These are phyloP conservation scores for Nannoperca obscura DNA, from an alignment of 2,797 vertebrate genomes.

Conservation along the genomic window DNA sequence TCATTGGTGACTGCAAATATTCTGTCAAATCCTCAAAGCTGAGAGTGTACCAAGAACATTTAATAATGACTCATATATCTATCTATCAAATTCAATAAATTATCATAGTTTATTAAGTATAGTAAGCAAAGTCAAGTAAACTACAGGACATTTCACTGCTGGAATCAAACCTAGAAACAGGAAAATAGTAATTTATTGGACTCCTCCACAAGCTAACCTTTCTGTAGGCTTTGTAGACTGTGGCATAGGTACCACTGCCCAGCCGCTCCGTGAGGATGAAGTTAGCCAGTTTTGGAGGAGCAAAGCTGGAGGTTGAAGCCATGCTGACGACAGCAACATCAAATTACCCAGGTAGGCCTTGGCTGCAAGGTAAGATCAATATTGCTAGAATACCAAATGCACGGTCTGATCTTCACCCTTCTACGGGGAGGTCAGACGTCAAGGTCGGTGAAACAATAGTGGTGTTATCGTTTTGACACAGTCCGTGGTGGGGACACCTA, in stretches of 20 bases:
- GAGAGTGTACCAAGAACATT: neutral
- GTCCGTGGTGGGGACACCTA: neutral
- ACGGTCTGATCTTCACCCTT: neutral
- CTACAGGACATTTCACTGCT: neutral
- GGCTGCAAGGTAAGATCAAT: constrained; percentile 29
- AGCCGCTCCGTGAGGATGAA: constrained; percentile 95
- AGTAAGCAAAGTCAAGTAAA: neutral
- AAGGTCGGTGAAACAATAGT: neutral
- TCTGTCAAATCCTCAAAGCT: neutral
- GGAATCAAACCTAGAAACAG: neutral
- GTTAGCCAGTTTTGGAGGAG: constrained; percentile 90
- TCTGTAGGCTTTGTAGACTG: constrained; percentile 95
- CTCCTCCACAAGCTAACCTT: constrained; percentile 60
- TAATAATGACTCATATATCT: neutral
- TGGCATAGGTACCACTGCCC: constrained; percentile 94
- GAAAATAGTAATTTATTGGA: too few species aligned
- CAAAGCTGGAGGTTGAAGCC: constrained; percentile 87
- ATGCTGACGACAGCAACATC: constrained; percentile 75
- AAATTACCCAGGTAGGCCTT: constrained; percentile 20
- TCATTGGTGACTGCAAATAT: neutral
- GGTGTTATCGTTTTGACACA: neutral
- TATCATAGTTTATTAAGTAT: neutral
- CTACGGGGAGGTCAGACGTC: neutral
- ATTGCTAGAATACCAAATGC: neutral
- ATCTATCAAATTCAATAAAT: neutral